Percentiles rank a stretch among this genome's conserved stretches.
These are phyloP conservation scores for Notodonta ziczac DNA, from an alignment of 2,888 invertebrate genomes.

Conservation along the genomic window DNA sequence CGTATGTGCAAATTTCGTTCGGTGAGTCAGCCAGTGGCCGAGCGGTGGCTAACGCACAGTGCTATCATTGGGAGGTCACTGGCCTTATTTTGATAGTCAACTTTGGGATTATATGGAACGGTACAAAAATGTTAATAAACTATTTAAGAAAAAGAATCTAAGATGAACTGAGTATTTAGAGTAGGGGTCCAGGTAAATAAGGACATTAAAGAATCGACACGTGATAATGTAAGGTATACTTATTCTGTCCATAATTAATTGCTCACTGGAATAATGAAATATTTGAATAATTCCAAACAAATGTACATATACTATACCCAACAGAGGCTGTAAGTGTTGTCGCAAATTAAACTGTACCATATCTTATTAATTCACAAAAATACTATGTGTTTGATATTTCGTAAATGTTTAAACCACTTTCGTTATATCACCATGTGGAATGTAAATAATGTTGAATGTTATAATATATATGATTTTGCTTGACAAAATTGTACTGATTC, in stretches of 20 bases:
- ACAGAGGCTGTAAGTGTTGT: conserved; percentile 26
- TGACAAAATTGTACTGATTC: conserved; percentile 56
- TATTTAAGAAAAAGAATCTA: conserved; percentile 39
- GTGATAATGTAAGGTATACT: neutral
- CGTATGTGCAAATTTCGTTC: conserved; percentile 28
- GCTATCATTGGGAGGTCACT: conserved; percentile 43
- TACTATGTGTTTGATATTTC: conserved; percentile 39
- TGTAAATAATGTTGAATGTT: conserved; percentile 55
- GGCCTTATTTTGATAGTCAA: conserved; percentile 50
- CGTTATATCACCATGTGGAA: conserved; percentile 44
- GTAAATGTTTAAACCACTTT: conserved; percentile 45
- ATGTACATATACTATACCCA: conserved; percentile 15
- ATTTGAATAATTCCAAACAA: conserved; percentile 11
- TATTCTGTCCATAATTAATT: conserved; percentile 28
- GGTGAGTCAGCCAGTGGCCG: conserved; percentile 44
- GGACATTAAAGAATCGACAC: neutral
- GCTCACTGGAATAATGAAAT: conserved; percentile 28
- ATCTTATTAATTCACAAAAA: conserved; percentile 17
- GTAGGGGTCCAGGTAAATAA: neutral
- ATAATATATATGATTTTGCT: conserved; percentile 56
- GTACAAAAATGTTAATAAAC: conserved; percentile 37
- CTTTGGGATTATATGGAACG: conserved; percentile 42
- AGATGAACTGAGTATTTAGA: conserved; percentile 10
- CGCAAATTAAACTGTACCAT: conserved; percentile 31
- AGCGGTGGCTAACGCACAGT: conserved; percentile 26